Evolutionary conservation across 2,113 vertebrate genomes (phyloP).

Genomic region (Gulo gulo): DNA sequence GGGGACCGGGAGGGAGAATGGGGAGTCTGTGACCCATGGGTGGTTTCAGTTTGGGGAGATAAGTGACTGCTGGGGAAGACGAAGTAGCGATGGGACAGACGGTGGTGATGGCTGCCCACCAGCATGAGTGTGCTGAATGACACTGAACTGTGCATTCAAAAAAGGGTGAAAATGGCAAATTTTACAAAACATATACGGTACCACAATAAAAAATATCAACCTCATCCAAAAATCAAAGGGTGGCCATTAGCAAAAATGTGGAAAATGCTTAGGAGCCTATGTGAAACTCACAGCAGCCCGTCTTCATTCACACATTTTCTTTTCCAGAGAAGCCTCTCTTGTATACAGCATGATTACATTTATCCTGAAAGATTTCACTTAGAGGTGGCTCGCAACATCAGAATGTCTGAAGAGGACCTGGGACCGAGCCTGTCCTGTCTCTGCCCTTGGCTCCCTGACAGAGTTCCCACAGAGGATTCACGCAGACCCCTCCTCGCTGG

Average conservation of each 20-base stretch:
- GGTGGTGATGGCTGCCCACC: not conserved
- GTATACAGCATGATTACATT: not conserved
- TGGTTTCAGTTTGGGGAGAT: not conserved
- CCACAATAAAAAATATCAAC: not conserved
- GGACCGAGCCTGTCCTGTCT: not conserved
- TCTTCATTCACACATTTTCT: not conserved
- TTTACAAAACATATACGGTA: not conserved
- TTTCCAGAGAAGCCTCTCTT: not conserved
- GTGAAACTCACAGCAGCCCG: not conserved
- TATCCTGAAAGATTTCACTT: not conserved
- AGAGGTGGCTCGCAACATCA: too few species aligned
- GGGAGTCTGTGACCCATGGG: not conserved
- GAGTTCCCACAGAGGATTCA: accelerated
- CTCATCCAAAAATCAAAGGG: not conserved
- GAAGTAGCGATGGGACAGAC: not conserved
- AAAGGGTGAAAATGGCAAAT: not conserved
- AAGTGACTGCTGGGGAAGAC: accelerated
- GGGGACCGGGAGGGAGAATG: not conserved
- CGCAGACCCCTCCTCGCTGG: not conserved
- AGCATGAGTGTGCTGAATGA: accelerated
- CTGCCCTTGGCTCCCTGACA: not conserved
- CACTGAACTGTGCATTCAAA: not conserved
- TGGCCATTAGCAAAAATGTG: not conserved
- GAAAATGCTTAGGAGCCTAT: not conserved
- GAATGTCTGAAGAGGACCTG: too few species aligned